These are phyloP conservation scores for Lepisosteus oculatus DNA, from an alignment of 2,113 vertebrate genomes.

Conservation along the genomic window DNA sequence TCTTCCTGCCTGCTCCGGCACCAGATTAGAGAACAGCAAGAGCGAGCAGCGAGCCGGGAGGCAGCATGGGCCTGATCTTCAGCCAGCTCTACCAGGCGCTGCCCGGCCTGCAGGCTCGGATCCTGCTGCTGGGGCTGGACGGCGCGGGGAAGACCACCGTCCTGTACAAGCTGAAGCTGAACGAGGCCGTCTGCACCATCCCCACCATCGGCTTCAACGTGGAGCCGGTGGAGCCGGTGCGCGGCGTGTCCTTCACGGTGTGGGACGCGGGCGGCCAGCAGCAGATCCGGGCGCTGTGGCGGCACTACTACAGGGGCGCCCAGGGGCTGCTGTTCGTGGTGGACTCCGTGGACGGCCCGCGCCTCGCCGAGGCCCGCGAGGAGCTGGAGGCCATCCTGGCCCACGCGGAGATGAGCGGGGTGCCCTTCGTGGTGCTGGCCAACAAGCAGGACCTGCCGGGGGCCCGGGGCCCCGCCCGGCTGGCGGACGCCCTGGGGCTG, in stretches of 20 bases:
- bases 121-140: conserved; percentile 97
- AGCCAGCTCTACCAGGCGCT: too few relatives aligned
- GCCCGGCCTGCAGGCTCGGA: conserved; percentile 46
- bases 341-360: conserved; percentile 95
- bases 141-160: conserved; percentile 97
- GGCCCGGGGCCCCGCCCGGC: conserved; percentile 95
- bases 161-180: conserved; percentile 97
- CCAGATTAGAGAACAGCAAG: too few relatives aligned
- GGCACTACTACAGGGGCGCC: conserved; percentile 98
- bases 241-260: conserved; percentile 93
- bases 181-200: conserved; percentile 97
- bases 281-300: conserved; percentile 95
- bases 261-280: conserved; percentile 98
- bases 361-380: conserved; percentile 94
- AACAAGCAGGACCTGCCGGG: conserved; percentile 98
- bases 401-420: conserved; percentile 97
- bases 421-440: conserved; percentile 98
- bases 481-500: conserved; percentile 90
- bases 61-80: too few relatives aligned
- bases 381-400: conserved; percentile 97
- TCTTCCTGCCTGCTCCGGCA: too few relatives aligned
- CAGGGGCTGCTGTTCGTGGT: conserved; percentile 97
- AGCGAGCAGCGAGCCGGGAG: too few relatives aligned
- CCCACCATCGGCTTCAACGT: conserved; percentile 97
- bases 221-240: conserved; percentile 97